Base-by-base conservation (phyloP, 2,888 invertebrate genomes). In the Nemotelus nigrinus region DNA sequence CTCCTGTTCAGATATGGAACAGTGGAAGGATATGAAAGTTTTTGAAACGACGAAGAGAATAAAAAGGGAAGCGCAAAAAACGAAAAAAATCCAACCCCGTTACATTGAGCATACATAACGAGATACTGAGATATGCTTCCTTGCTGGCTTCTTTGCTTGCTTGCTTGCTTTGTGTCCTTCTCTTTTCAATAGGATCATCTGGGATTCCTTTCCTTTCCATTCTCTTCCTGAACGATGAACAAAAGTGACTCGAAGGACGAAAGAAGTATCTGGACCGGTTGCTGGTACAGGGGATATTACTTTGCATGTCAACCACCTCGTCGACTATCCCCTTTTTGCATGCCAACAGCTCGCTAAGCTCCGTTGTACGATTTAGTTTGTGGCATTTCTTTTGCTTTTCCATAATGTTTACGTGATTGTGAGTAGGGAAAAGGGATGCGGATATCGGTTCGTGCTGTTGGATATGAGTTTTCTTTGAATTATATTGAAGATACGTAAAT, bases 31-130 rank as follows among this genome's bases (percentile, higher is more conserved):
- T 65, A 76, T 65, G 65, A 64, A 65, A 64, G 65, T 76, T 65
- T 65, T 65, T 55, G 53, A 76, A 53, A 44, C 64, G 53, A 41
- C 76, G 57, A 76, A 65, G 55, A 53, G 65, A 64, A 76, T 53
- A 65, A 65, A 76, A 76, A 74, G 48, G 58, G 50, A 74, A 74
- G 6, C 7, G 70, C 57, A 57, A 57, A 72, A 44, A 79, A 79
- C 75, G 58, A 67, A 53, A 68, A 76, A 64, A 78, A 77, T 79
- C 79, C 79, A 79, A 78, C 79, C 79, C 78, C 65, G 76, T 79
- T 79, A 79, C 71, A 76, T 60, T 79, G 76, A 76, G 79, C 71
- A 79, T 79, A 76, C 72, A 79, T 79, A 78, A 79, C 78, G 78
- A 78, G 78, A 53, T 65, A 55, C 64, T 75, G 70, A 78, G 78